phyloP scores from a whole-genome alignment of 2,797 vertebrate species.

The Darevskia nairensis region DNA sequence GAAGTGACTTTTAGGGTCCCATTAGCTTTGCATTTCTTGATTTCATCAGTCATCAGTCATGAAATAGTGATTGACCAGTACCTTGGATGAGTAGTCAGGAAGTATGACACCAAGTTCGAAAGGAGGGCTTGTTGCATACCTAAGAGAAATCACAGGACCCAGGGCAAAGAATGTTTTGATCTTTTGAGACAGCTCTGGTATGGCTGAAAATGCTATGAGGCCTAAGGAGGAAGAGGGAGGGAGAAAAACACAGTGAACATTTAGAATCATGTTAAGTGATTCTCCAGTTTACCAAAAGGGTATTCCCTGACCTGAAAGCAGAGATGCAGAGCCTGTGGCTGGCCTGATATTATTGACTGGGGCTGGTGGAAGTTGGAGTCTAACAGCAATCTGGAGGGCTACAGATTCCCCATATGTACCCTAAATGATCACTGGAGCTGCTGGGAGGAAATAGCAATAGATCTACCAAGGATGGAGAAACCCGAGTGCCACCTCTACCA shows the following conservation, averaged over 20 bases:
- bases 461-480: too few relatives aligned
- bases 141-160: slow-evolving; percentile 80
- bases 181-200: slow-evolving; percentile 86
- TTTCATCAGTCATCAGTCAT: neutral
- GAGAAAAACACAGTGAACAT: neutral
- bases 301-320: too few relatives aligned
- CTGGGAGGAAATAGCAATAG: too few relatives aligned
- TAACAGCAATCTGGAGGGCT: too few relatives aligned
- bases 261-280: neutral
- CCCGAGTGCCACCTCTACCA: too few relatives aligned
- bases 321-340: too few relatives aligned
- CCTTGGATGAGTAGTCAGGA: slow-evolving; percentile 38
- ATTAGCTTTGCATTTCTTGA: neutral
- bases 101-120: neutral
- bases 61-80: slow-evolving; percentile 38
- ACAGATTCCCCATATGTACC: too few relatives aligned
- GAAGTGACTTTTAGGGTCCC: too few relatives aligned
- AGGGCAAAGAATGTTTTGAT: slow-evolving; percentile 78
- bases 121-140: slow-evolving; percentile 65
- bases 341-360: too few relatives aligned
- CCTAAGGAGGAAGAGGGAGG: slow-evolving; percentile 43
- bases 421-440: too few relatives aligned
- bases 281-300: too few relatives aligned
- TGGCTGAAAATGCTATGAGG: slow-evolving; percentile 71
- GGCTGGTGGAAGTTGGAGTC: too few relatives aligned